A percentile compares a stretch with the other conserved stretches of the same genome.
phyloP scores from a whole-genome alignment of 2,888 invertebrate species.

The Hemicrepidius hirtus region DNA sequence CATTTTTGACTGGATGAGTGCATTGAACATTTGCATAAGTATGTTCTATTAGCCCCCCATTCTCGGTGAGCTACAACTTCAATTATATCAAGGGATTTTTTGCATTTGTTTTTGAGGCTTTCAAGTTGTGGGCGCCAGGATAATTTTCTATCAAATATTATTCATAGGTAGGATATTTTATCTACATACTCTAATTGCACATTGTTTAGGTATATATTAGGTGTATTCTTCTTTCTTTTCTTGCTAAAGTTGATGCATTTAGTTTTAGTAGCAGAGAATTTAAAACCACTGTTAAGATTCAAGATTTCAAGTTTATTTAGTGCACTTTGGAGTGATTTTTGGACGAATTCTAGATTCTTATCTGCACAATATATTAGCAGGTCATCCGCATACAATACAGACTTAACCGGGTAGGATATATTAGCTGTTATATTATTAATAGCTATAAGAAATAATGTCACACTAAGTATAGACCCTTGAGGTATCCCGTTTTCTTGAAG shows the following conservation, averaged over 20 bases:
- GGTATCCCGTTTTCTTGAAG: slow-evolving; percentile 3
- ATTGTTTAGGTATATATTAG: no score
- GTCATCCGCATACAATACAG: slow-evolving; percentile 4
- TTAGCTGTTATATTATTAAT: slow-evolving; percentile 7
- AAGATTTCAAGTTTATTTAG: no score
- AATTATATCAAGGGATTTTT: background rate
- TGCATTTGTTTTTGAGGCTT: background rate
- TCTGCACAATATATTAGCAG: slow-evolving; percentile 3
- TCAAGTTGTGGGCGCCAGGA: background rate
- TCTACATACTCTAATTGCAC: no score
- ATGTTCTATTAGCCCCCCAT: background rate
- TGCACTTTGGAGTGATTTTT: no score
- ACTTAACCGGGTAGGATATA: background rate
- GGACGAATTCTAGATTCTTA: no score
- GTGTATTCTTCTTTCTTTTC: no score
- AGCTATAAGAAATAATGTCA: slow-evolving; percentile 1
- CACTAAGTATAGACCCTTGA: background rate
- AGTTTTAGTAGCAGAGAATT: no score
- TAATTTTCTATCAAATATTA: background rate
- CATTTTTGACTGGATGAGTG: background rate
- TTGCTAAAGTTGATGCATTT: no score
- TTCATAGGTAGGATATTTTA: background rate
- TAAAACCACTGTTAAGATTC: no score
- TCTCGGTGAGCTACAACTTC: background rate
- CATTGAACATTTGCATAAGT: background rate